phyloP scores from a whole-genome alignment of 2,888 invertebrate species.

The Dryobotodes eremita region DNA sequence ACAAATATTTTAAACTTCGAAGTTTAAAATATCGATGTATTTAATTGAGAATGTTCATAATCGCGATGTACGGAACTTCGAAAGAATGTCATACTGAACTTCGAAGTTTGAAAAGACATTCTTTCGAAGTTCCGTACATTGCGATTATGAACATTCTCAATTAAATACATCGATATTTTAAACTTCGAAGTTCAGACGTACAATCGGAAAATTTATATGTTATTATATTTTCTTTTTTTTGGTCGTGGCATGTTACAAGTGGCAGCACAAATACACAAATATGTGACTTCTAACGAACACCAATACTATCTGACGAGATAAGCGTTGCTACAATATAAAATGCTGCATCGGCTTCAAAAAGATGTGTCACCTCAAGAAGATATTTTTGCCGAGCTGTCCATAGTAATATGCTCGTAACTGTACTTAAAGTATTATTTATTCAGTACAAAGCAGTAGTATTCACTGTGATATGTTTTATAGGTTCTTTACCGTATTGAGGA shows the following conservation, averaged over 20 bases:
- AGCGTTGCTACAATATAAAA: neutral
- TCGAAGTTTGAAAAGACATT: too few species aligned
- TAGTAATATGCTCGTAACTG: neutral
- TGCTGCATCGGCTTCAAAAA: neutral
- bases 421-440: conserved; percentile 13
- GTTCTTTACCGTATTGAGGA: conserved; percentile 54
- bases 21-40: too few species aligned
- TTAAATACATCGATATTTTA: too few species aligned
- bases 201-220: too few species aligned
- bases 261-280: neutral
- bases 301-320: neutral
- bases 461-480: conserved; percentile 28
- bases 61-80: too few species aligned
- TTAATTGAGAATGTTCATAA: too few species aligned
- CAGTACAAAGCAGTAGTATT: neutral
- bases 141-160: too few species aligned
- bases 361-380: neutral
- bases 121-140: too few species aligned
- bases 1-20: too few species aligned
- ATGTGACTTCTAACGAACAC: neutral
- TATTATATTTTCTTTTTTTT: too few species aligned
- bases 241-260: neutral
- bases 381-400: neutral
- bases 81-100: too few species aligned
- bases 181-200: too few species aligned